A percentile compares a stretch with the other conserved stretches of the same genome.
phyloP scores from a whole-genome alignment of 2,113 vertebrate genomes.

The Lepisosteus osseus region DNA sequence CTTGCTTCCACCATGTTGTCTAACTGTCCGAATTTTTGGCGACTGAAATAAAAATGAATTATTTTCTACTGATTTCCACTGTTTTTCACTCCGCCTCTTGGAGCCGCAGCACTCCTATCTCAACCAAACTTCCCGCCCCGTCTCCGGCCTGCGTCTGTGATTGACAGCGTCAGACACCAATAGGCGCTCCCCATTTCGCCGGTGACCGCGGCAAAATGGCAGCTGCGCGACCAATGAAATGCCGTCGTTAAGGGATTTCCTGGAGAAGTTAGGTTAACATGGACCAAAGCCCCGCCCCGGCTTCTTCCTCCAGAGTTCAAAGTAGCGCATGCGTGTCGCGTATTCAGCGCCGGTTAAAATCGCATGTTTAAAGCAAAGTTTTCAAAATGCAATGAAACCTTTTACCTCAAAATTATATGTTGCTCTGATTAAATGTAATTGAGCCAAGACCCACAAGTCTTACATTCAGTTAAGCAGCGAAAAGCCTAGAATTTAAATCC shows the following conservation, averaged over 20 bases:
- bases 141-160: slow-evolving; percentile 26
- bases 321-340: not conserved
- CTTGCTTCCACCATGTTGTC: no score
- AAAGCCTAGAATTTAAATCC: no score
- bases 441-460: no score
- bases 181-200: slow-evolving; percentile 19
- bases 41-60: not conserved
- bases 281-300: slow-evolving; percentile 14
- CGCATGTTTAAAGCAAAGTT: no score
- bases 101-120: slow-evolving; percentile 34
- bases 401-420: no score
- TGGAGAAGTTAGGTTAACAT: slow-evolving; percentile 1
- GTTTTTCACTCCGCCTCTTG: slow-evolving; percentile 26
- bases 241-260: slow-evolving; percentile 17
- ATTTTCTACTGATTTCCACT: not conserved
- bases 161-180: slow-evolving; percentile 41
- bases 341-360: not conserved
- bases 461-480: no score
- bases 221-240: slow-evolving; percentile 28
- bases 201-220: slow-evolving; percentile 24
- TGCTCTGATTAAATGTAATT: no score
- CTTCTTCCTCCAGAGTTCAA: not conserved
- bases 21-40: not conserved
- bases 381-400: no score
- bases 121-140: slow-evolving; percentile 55